These are phyloP conservation scores for Agrilus planipennis DNA, from an alignment of 1,140 invertebrate species.

Conservation along the genomic window DNA sequence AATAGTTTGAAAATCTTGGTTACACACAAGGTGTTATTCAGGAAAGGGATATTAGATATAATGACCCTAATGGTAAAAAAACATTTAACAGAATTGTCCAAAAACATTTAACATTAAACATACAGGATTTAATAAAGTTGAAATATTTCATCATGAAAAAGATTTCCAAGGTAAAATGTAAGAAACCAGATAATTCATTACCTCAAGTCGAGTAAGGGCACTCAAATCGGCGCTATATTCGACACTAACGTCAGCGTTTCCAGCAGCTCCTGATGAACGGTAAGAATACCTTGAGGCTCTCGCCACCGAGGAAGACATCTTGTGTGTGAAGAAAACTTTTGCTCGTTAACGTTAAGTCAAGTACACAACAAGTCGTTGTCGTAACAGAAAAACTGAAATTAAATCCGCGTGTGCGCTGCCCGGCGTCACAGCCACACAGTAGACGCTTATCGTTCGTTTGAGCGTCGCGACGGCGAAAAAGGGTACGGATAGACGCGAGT, in stretches of 20 bases:
- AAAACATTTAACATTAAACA: background rate
- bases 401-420: conserved; percentile 33
- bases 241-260: conserved; percentile 80
- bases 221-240: conserved; percentile 87
- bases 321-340: conserved; percentile 12
- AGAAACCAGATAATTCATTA: conserved; percentile 38
- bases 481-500: conserved; percentile 11
- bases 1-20: too few species aligned
- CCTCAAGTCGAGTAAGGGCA: conserved; percentile 84
- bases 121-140: background rate
- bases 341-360: conserved; percentile 1
- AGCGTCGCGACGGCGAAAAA: conserved; percentile 29
- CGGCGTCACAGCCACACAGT: conserved; percentile 31
- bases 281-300: conserved; percentile 84
- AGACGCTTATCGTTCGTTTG: conserved; percentile 35
- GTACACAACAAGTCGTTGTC: too few species aligned
- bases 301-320: conserved; percentile 59
- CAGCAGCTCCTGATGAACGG: conserved; percentile 63
- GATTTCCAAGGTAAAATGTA: too few species aligned
- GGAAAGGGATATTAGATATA: too few species aligned
- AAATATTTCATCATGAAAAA: background rate
- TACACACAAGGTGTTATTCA: too few species aligned
- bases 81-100: too few species aligned
- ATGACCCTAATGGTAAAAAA: too few species aligned
- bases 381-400: conserved; percentile 16